These are phyloP conservation scores for Eudemis profundana DNA, from an alignment of 2,888 invertebrate species.

Conservation along the genomic window DNA sequence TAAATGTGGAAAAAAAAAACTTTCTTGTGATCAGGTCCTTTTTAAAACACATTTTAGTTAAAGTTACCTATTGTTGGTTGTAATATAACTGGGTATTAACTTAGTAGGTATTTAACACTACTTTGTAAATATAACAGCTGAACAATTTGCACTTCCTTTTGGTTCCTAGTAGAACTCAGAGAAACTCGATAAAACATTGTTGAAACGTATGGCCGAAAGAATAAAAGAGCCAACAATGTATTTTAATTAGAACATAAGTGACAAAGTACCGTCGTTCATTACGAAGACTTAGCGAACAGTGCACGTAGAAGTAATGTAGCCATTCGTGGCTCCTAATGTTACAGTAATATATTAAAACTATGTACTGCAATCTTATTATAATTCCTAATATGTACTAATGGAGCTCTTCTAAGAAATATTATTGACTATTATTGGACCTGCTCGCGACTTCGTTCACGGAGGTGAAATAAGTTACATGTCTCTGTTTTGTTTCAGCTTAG, in stretches of 20 bases:
- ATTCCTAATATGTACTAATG: no score
- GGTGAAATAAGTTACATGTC: no score
- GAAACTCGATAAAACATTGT: conserved; percentile 8
- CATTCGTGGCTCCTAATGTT: no score
- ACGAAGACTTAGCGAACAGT: conserved; percentile 23
- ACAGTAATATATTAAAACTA: no score
- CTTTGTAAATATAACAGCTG: conserved; percentile 7
- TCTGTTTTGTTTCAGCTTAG: no score
- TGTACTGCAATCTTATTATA: no score
- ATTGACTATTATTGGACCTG: no score
- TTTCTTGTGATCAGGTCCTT: neutral
- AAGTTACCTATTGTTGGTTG: no score
- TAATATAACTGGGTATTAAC: no score
- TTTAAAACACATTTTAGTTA: neutral
- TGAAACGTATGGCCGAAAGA: conserved; percentile 5
- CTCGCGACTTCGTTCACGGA: no score
- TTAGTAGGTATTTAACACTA: neutral
- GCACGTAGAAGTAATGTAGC: conserved; percentile 25
- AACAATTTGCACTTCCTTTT: neutral
- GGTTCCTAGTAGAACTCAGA: neutral
- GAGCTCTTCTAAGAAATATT: no score
- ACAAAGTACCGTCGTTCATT: conserved; percentile 23
- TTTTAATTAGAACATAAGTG: conserved; percentile 38
- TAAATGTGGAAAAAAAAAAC: conserved; percentile 2
- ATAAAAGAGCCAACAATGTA: conserved; percentile 24